Percentiles rank a stretch among this genome's conserved stretches.
phyloP scores from a whole-genome alignment of 2,113 vertebrate genomes.

The Xenopus borealis region DNA sequence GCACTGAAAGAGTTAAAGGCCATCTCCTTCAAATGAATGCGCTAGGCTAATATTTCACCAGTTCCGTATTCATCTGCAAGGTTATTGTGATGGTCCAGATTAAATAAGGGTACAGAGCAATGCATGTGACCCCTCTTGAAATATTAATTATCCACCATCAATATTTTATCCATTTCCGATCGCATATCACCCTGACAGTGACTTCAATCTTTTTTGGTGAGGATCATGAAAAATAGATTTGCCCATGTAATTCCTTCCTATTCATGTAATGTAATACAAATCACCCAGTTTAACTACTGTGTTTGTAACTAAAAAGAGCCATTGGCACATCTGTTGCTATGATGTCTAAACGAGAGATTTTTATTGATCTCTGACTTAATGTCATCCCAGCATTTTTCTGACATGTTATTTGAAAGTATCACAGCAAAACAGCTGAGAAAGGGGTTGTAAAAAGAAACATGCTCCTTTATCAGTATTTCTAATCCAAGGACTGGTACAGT shows the following conservation, averaged over 20 bases:
- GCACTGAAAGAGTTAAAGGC: constrained; percentile 1
- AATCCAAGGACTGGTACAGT: no score
- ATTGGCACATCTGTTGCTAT: constrained; percentile 15
- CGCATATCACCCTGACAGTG: constrained; percentile 44
- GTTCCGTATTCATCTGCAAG: constrained; percentile 34
- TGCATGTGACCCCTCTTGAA: constrained; percentile 50
- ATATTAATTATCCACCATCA: constrained; percentile 53
- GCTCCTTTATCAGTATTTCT: no score
- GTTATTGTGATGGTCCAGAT: constrained; percentile 45
- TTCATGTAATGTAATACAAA: constrained; percentile 44
- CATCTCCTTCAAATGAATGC: constrained; percentile 10
- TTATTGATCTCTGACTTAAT: constrained; percentile 21
- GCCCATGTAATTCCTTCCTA: constrained; percentile 15
- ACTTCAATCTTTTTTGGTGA: constrained; percentile 39
- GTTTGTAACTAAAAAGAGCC: constrained; percentile 8
- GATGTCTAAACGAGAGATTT: constrained; percentile 19
- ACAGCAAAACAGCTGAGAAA: neutral
- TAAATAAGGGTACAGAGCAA: constrained; percentile 40
- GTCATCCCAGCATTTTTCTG: neutral
- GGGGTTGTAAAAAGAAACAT: neutral
- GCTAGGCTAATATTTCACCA: constrained; percentile 21
- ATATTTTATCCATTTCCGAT: constrained; percentile 54
- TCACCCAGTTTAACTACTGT: neutral
- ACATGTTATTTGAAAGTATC: constrained; percentile 3
- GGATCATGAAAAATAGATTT: constrained; percentile 45